Conservation (phyloP, 2,797 vertebrate genomes). For the Octomys mimax region DNA sequence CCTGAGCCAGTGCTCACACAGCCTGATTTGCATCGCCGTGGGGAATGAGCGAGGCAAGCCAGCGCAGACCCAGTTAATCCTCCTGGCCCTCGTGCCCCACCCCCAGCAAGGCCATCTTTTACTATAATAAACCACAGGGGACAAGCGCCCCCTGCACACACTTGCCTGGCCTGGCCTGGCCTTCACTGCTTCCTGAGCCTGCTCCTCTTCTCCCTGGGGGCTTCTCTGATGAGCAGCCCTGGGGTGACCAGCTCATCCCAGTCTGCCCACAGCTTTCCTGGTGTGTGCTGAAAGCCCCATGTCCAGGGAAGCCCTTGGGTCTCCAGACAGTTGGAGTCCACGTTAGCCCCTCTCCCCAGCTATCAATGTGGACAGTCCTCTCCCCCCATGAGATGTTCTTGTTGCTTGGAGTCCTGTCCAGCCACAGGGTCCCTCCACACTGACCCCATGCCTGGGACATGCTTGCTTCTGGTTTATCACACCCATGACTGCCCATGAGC, state of each 20-base stretch:
- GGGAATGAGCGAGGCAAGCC: not conserved
- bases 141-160: not conserved
- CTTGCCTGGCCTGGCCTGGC: accelerated
- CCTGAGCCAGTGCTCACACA: not conserved
- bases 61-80: not conserved
- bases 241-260: no score
- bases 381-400: not conserved
- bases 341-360: not conserved
- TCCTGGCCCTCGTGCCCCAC: not conserved
- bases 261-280: not conserved
- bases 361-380: not conserved
- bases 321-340: no score
- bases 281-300: accelerated
- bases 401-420: not conserved
- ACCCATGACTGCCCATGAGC: not conserved
- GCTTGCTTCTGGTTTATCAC: not conserved
- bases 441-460: not conserved
- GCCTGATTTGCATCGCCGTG: not conserved
- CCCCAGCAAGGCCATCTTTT: not conserved
- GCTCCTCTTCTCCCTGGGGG: not conserved
- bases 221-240: not conserved
- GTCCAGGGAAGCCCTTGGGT: not conserved
- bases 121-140: not conserved
- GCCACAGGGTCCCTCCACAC: accelerated
- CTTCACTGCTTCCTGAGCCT: accelerated